phyloP scores from a whole-genome alignment of 2,797 vertebrate species.

The Gadopsis bispinosus region DNA sequence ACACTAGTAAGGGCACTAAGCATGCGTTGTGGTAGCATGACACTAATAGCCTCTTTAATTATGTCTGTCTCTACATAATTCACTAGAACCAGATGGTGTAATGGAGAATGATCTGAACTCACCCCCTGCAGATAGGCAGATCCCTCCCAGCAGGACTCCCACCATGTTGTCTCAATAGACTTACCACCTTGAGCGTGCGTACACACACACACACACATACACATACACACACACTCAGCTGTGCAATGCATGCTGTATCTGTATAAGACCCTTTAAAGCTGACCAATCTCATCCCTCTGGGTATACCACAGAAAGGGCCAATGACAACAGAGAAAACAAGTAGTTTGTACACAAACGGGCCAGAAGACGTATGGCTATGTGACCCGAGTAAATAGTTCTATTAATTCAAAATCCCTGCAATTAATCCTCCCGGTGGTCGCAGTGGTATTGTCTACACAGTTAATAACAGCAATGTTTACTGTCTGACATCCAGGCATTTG shows the following conservation, averaged over 20 bases:
- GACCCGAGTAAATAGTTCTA: conserved; percentile 67
- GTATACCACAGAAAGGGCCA: conserved; percentile 31
- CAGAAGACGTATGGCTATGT: conserved; percentile 62
- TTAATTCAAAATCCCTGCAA: conserved; percentile 69
- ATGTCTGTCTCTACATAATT: conserved; percentile 56
- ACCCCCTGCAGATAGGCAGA: conserved; percentile 66
- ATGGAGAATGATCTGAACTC: conserved; percentile 61
- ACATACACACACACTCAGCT: conserved; percentile 14
- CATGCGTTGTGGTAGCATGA: conserved; percentile 25
- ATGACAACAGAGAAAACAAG: conserved; percentile 46
- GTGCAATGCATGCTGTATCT: conserved; percentile 24
- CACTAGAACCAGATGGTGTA: conserved; percentile 72
- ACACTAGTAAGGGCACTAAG: not conserved
- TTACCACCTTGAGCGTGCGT: conserved; percentile 19
- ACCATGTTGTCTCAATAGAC: conserved; percentile 49
- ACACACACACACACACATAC: conserved; percentile 22
- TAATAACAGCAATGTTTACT: conserved; percentile 46
- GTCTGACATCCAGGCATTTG: conserved; percentile 38
- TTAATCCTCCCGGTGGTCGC: conserved; percentile 56
- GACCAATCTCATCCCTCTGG: conserved; percentile 38
- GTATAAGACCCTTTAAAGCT: conserved; percentile 31
- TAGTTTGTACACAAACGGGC: conserved; percentile 53
- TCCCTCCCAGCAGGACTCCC: conserved; percentile 33
- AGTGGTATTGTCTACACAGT: conserved; percentile 41
- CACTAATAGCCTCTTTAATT: conserved; percentile 50